Evolutionary conservation across 2,797 vertebrate species (phyloP), one percentile per base, ranked within the genome.

Genomic region (Pangasius larnaudii): DNA sequence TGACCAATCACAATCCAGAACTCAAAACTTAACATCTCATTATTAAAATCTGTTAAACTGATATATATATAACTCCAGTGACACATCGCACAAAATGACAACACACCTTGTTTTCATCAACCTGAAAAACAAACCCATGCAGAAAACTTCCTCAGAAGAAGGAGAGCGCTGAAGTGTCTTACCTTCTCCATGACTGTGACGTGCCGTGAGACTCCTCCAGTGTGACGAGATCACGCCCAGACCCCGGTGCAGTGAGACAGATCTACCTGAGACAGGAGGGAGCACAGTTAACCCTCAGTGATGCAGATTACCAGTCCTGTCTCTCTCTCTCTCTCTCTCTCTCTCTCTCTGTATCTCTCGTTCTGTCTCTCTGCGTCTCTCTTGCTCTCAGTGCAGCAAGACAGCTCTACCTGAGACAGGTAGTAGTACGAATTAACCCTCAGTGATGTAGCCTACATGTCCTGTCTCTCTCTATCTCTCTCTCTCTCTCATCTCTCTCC

Each of bases 211-310:
- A 80, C 77, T 88, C 79, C 87, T 86, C 72, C 5, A 86, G 30
- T 53, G 75, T 87, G 39, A 79, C 83, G 65, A 84, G 87, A 67
- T 49, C 69, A 49, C 85, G 51, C 46, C 24, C 49, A 83, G 81
- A 59, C 82, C 46, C 78, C 88, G 85, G 85, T 90, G 90, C 92
- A 91, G 94, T 87, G 93, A 91, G 92, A 92, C 59, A 92, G 92
- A 91, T 93, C 93, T 93, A 96, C 95, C 95, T 96, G 93, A 93
- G 89, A 94, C 95, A 95, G 95, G 95, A 95, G 95, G 93, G 92
- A 88, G 90, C 53, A 78, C 93, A 92, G 92, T 92, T 92, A 93
- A 94, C 94, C 94, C 93, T 91, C 92, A 93, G 94, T 92, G 93
- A 93, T 93, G 85, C 86, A 90, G 92, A 94, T 93, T 93, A 94